Evolutionary conservation across 2,113 vertebrate genomes (phyloP), one percentile per base, ranked within the genome.

Genomic region (Planiliza haematocheilus): DNA sequence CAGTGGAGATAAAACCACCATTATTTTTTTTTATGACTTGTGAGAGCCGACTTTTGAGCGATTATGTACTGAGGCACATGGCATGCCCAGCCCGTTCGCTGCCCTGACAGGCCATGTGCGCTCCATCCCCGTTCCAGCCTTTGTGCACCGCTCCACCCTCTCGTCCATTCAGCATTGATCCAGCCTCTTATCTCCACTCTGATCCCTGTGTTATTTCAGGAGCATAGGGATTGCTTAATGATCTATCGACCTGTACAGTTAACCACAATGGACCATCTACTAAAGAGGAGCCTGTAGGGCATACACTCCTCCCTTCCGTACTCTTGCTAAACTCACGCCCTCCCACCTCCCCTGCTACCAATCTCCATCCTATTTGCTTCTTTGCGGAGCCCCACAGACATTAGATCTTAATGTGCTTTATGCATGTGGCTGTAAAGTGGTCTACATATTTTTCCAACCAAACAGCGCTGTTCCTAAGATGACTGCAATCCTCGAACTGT

Each of bases 211-310:
- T 93, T 93, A 91, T 92, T 92, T 89, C 82, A 69, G 88, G 79
- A 86, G 80, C 80, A 77, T 75, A 81, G 90, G 92, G 89, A 90
- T 93, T 91, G 90, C 83, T 84, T 89, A 93, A 92, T 92, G 92
- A 94, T 94, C 49, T 73, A 89, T 91, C 38, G 86, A 91, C 88
- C 83, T 61, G 55, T 84, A 87, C 84, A 88, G 88, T 86, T 78
- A 38, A 88, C 88, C 89, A 90, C 88, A 90, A 78, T 84, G 84
- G 84, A 67, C 43, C 87, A 72, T 78, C 76, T 78, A 80, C 81
- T 74, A 71, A 78, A 82, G 79, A 89, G 87, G 38, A 81, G 70
- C 37, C 86, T 65, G 80, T 64, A 43, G 88, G 84, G 81, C 74
- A 70, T 14, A 12, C 76, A 58, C 82, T 79, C 48, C 21, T 53